Percentiles rank a stretch among this genome's conserved stretches.
phyloP scores from a whole-genome alignment of 1,140 invertebrate species.

The Pseudoatta argentina region DNA sequence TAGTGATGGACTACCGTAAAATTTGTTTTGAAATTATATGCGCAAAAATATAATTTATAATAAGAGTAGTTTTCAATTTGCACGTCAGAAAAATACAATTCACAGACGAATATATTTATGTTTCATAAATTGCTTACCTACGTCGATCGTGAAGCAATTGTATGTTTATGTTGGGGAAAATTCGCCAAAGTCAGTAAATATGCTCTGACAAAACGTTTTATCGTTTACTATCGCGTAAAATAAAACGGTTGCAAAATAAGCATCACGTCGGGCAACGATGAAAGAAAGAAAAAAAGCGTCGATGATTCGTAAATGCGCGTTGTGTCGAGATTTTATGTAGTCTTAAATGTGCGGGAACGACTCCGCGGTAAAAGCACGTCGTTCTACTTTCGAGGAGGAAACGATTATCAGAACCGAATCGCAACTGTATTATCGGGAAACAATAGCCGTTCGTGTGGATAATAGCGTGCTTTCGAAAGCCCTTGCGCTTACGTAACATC shows the following conservation, averaged over 20 bases:
- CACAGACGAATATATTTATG: not conserved
- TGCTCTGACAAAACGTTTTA: constrained; percentile 56
- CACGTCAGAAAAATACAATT: not conserved
- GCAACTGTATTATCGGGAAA: constrained; percentile 56
- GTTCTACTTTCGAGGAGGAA: constrained; percentile 36
- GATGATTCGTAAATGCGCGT: constrained; percentile 57
- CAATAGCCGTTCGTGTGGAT: constrained; percentile 41
- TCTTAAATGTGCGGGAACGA: constrained; percentile 29
- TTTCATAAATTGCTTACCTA: not conserved
- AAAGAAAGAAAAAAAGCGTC: constrained; percentile 38
- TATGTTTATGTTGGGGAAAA: not conserved
- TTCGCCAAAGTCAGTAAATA: constrained; percentile 19
- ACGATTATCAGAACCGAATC: constrained; percentile 52
- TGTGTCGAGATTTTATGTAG: constrained; percentile 17
- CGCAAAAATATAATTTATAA: not conserved
- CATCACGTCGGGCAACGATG: not conserved
- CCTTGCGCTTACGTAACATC: constrained; percentile 18
- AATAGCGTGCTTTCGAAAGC: constrained; percentile 37
- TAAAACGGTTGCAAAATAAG: constrained; percentile 63
- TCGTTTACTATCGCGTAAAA: constrained; percentile 55
- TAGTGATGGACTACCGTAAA: not conserved
- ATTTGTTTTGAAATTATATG: not conserved
- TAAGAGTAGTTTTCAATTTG: not conserved
- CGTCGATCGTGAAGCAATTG: not conserved
- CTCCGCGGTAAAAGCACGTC: constrained; percentile 39